These are phyloP conservation scores for Rhagoletis pomonella DNA, from an alignment of 1,140 invertebrate genomes.

Conservation along the genomic window DNA sequence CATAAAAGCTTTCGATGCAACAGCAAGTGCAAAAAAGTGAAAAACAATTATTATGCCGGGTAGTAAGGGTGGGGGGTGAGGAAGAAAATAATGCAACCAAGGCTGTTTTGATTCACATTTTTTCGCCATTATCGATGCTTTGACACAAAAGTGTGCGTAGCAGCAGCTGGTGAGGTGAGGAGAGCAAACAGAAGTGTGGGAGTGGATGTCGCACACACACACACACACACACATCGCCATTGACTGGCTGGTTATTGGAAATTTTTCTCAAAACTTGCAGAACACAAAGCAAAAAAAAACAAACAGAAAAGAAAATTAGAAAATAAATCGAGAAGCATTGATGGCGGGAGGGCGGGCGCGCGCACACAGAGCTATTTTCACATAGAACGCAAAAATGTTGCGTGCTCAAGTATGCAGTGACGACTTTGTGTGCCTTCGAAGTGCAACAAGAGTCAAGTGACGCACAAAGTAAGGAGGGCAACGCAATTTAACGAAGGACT, in stretches of 20 bases:
- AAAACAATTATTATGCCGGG: slow-evolving; percentile 16
- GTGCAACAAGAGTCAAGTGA: slow-evolving; percentile 50
- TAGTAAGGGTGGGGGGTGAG: neutral
- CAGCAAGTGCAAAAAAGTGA: slow-evolving; percentile 9
- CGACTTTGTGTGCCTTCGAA: slow-evolving; percentile 12
- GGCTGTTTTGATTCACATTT: slow-evolving; percentile 9
- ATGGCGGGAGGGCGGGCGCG: neutral
- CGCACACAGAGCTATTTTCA: too few relatives aligned
- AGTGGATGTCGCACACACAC: neutral
- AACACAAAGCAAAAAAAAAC: neutral
- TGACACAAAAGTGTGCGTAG: neutral
- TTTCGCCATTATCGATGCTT: slow-evolving; percentile 14
- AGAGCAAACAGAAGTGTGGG: too few relatives aligned
- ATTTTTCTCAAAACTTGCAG: slow-evolving; percentile 1
- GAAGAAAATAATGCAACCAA: slow-evolving; percentile 29
- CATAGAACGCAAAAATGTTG: slow-evolving; percentile 41
- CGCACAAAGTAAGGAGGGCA: slow-evolving; percentile 48
- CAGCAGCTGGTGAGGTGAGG: neutral
- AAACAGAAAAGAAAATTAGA: slow-evolving; percentile 7
- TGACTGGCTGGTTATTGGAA: slow-evolving; percentile 20
- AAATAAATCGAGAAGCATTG: slow-evolving; percentile 36
- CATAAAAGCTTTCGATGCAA: slow-evolving; percentile 16
- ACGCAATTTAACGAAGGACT: slow-evolving; percentile 8
- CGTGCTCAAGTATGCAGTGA: slow-evolving; percentile 42
- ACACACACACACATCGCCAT: too few relatives aligned